Evolutionary conservation across 2,888 invertebrate species (phyloP), one percentile per base, ranked within the genome.

Genomic region (Ectemnius lituratus): DNA sequence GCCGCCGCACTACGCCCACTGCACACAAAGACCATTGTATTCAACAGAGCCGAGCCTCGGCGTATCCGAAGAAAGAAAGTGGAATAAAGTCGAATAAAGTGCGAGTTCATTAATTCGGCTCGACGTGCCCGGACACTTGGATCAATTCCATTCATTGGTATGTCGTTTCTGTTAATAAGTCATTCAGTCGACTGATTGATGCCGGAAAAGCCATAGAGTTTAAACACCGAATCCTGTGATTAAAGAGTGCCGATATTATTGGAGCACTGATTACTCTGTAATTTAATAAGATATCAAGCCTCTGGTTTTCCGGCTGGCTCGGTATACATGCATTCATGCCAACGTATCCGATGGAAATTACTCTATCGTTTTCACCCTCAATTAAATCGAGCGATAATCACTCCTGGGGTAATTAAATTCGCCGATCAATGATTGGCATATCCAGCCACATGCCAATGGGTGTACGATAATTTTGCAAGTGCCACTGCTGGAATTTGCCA

Each of bases 351-450:
- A 5, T 16, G 52, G 52, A 52, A 52, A 52, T 52, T 52, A 52
- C 16, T 52, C 16, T 52, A 14, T 52, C 52, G 52, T 52, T 52
- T 52, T 52, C n/a, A 52, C 52, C 52, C 52, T 52, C 52, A 52
- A 52, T 52, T 52, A 52, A 52, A 37, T 5, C 52, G 52, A 14
- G 52, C 52, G 52, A 52, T 52, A 52, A 52, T 52, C 52, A 52
- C n/a, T 16, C 16, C 6, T 13, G 16, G 16, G 52, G 52, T 52
- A 52, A 52, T 52, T 52, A 52, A 52, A 52, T 52, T 52, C 16
- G 16, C 52, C 16, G n/a, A 16, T 52, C 52, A 52, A 52, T 52
- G 16, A 52, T 52, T 52, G 4, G 52, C 14, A 52, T 52, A 52
- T 16, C 52, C 52, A 47, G 52, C 52, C 5, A 52, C n/a, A 16